Evolutionary conservation across 2,797 vertebrate genomes (phyloP).

Genomic region (Clarias laeviceps): DNA sequence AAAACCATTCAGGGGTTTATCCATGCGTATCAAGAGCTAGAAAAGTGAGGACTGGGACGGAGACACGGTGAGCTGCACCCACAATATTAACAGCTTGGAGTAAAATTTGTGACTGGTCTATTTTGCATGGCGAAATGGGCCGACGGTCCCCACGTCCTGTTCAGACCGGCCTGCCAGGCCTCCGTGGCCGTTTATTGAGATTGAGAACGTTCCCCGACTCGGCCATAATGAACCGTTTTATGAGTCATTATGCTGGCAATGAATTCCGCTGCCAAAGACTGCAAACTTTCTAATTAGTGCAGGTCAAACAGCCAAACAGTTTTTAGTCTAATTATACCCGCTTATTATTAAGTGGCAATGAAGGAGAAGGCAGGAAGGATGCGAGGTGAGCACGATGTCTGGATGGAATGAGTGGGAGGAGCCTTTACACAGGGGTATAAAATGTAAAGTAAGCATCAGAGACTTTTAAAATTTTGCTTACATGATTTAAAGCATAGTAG

Average conservation of each 20-base stretch:
- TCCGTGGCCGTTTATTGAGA: constrained; percentile 78
- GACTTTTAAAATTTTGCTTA: neutral
- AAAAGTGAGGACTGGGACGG: constrained; percentile 39
- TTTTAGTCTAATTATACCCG: constrained; percentile 76
- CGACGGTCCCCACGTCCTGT: constrained; percentile 64
- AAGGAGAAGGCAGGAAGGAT: constrained; percentile 58
- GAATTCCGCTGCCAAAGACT: constrained; percentile 74
- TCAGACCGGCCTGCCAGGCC: constrained; percentile 76
- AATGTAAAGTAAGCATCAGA: neutral
- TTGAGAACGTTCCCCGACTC: constrained; percentile 74
- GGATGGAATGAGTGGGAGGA: neutral
- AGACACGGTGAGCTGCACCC: constrained; percentile 49
- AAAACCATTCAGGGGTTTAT: constrained; percentile 1
- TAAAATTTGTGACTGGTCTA: constrained; percentile 48
- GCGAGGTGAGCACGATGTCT: constrained; percentile 44
- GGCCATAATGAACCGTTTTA: constrained; percentile 80
- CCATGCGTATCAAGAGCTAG: constrained; percentile 39
- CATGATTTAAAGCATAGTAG: neutral
- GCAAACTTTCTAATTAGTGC: constrained; percentile 83
- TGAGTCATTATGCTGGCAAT: constrained; percentile 79
- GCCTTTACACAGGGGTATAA: neutral
- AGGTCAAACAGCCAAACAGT: constrained; percentile 79
- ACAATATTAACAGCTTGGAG: constrained; percentile 69
- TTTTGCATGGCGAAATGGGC: constrained; percentile 53
- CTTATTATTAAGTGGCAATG: constrained; percentile 70